Conservation (phyloP, 2,113 vertebrate species). For the Sturnira hondurensis region DNA sequence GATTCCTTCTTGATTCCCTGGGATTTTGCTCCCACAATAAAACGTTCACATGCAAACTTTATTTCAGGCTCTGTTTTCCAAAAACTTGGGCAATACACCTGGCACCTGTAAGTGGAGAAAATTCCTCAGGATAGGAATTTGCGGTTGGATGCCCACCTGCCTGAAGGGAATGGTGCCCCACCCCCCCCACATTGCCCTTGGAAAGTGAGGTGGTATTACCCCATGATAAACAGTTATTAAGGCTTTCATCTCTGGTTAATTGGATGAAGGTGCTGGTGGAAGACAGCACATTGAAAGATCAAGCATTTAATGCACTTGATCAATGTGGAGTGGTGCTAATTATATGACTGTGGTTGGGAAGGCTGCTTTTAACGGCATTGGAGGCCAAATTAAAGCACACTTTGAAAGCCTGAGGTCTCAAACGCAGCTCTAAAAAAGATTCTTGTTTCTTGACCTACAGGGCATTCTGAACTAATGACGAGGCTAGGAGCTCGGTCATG, state of each 20-base stretch:
- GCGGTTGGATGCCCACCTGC: background rate
- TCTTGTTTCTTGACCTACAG: background rate
- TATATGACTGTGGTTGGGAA: background rate
- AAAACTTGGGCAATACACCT: background rate
- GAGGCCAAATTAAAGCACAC: background rate
- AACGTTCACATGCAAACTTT: background rate
- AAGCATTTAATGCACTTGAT: background rate
- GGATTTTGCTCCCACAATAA: background rate
- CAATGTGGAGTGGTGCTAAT: background rate
- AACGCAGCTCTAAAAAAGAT: background rate
- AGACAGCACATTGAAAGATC: background rate
- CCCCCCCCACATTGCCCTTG: background rate
- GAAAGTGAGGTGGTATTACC: background rate
- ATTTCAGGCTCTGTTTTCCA: background rate
- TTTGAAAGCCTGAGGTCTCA: background rate
- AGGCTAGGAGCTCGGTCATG: background rate
- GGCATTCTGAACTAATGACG: background rate
- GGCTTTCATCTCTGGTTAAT: background rate
- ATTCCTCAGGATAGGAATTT: background rate
- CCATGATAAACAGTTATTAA: background rate
- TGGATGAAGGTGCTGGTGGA: background rate
- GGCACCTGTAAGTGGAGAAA: background rate
- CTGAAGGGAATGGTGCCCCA: background rate
- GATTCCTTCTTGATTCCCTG: background rate
- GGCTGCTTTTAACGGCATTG: background rate